Conservation (phyloP, 2,113 vertebrate genomes). For the Anhinga rufa region DNA sequence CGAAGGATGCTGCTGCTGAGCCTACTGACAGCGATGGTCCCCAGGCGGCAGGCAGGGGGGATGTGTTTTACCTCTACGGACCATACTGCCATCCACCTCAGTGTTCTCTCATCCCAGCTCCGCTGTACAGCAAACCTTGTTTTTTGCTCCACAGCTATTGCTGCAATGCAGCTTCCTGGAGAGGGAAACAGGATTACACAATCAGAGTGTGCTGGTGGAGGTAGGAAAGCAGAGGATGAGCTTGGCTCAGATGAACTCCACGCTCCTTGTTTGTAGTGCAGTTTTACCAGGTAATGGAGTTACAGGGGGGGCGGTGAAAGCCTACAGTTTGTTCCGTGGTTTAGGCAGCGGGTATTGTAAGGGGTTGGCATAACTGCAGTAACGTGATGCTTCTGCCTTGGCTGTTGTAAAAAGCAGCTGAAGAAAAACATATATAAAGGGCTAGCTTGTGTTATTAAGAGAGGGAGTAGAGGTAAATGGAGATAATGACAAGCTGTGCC, state of each 20-base stretch:
- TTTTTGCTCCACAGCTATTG: background rate
- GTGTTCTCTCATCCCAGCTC: background rate
- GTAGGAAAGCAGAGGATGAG: background rate
- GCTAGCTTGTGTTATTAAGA: background rate
- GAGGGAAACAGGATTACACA: slow-evolving; percentile 21
- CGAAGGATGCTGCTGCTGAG: background rate
- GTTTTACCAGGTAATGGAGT: background rate
- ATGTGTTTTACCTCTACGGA: background rate
- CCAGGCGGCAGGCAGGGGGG: background rate
- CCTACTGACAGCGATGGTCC: accelerated
- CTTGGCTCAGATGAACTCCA: background rate
- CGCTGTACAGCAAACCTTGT: background rate
- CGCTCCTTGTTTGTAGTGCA: background rate
- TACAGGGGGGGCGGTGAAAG: background rate
- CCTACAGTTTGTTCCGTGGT: background rate
- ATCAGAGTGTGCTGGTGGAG: background rate
- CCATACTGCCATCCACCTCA: background rate
- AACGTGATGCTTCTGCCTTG: background rate
- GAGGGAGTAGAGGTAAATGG: background rate
- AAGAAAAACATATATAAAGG: background rate
- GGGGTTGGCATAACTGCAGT: background rate
- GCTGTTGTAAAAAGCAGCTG: background rate
- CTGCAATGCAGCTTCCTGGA: slow-evolving; percentile 50
- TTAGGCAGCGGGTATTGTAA: background rate
- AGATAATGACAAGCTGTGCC: background rate